phyloP scores from a whole-genome alignment of 2,888 invertebrate genomes.

The Sepioteuthis lessoniana region DNA sequence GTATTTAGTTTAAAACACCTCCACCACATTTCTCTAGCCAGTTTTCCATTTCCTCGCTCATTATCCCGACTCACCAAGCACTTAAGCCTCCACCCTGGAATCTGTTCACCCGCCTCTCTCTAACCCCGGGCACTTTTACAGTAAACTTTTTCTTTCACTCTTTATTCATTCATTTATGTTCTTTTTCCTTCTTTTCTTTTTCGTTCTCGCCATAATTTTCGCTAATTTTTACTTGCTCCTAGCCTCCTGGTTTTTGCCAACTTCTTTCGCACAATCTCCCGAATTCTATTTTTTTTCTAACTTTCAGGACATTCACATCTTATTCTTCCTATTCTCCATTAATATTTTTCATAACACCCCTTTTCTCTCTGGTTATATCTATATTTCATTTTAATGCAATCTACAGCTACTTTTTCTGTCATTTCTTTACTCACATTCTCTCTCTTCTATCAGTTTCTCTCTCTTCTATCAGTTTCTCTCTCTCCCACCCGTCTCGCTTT shows the following conservation, averaged over 20 bases:
- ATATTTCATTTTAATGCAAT: no score
- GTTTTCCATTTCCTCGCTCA: background rate
- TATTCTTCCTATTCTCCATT: no score
- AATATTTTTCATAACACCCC: no score
- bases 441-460: no score
- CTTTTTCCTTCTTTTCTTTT: background rate
- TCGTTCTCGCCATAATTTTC: background rate
- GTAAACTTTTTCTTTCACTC: background rate
- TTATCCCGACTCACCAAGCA: background rate
- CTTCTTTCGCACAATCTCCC: background rate
- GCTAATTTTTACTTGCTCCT: background rate
- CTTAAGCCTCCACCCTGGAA: constrained; percentile 33
- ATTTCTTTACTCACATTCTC: no score
- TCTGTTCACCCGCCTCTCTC: background rate
- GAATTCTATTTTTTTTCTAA: background rate
- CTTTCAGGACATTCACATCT: background rate
- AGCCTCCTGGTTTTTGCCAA: background rate
- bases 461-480: no score
- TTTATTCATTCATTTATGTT: accelerated
- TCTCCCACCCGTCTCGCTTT: no score
- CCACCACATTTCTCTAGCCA: no score
- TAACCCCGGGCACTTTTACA: background rate
- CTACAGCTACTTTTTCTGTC: no score
- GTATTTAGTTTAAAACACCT: background rate
- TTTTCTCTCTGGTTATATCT: no score